Evolutionary conservation across 92 coral and sea anemone genomes (phyloP).

Genomic region (Parazoanthus darwini): DNA sequence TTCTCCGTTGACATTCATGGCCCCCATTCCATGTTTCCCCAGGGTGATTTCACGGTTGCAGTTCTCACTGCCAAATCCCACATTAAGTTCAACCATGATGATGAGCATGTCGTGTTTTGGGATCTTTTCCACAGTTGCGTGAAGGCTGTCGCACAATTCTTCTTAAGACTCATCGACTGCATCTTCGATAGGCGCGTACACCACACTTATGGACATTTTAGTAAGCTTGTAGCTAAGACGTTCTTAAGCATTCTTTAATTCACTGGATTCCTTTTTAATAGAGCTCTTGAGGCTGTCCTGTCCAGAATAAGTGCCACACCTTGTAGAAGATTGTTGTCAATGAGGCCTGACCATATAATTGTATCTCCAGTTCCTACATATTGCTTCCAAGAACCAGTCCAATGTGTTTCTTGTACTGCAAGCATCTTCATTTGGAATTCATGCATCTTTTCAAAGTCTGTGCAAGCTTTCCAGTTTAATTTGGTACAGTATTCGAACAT

Average conservation of each 20-base stretch:
- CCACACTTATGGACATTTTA: background rate
- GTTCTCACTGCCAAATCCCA: conserved; percentile 25
- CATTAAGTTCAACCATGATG: conserved; percentile 22
- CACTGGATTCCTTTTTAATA: background rate
- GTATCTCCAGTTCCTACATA: no score
- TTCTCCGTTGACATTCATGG: conserved; percentile 28
- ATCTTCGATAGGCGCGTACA: background rate
- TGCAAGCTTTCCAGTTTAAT: no score
- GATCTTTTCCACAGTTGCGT: background rate
- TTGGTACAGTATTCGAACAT: no score
- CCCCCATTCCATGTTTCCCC: conserved; percentile 29
- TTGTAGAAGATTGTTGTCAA: background rate
- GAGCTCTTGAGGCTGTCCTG: background rate
- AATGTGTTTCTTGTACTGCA: no score
- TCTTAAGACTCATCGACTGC: background rate
- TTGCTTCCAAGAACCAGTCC: no score
- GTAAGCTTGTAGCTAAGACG: background rate
- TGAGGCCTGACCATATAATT: no score
- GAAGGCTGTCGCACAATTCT: background rate
- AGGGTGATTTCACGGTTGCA: conserved; percentile 15
- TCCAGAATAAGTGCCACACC: background rate
- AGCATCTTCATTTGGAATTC: no score
- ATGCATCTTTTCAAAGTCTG: no score
- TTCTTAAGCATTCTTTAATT: background rate
- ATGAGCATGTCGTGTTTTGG: conserved; percentile 11